Percentiles rank a stretch among this genome's conserved stretches.
These are phyloP conservation scores for Montipora capricornis DNA, from an alignment of 64 coral and sea anemone genomes.

Conservation along the genomic window DNA sequence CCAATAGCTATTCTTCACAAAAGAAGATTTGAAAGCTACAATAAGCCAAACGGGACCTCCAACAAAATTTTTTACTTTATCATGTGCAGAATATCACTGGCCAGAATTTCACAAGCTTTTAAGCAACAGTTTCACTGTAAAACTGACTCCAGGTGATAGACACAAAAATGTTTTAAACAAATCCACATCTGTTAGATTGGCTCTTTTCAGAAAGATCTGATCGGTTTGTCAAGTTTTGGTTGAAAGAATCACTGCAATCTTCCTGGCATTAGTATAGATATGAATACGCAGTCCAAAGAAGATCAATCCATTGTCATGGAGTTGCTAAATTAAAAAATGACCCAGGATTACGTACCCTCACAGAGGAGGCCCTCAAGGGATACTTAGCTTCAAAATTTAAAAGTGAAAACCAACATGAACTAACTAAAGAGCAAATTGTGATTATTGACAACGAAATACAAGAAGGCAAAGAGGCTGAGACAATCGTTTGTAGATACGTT, in stretches of 20 bases:
- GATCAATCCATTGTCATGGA: slow-evolving; percentile 57
- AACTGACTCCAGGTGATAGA: too few species aligned
- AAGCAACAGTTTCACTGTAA: too few species aligned
- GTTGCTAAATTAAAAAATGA: slow-evolving; percentile 37
- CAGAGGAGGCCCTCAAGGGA: slow-evolving; percentile 10
- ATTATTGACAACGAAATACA: neutral
- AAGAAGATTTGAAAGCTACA: too few species aligned
- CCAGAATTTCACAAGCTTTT: too few species aligned
- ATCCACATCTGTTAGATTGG: slow-evolving; percentile 60
- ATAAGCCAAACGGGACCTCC: too few species aligned
- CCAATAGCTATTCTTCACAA: too few species aligned
- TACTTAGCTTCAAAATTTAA: slow-evolving; percentile 21
- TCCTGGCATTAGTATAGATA: slow-evolving; percentile 59
- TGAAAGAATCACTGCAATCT: slow-evolving; percentile 22
- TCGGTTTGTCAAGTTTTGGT: slow-evolving; percentile 33
- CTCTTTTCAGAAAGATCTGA: slow-evolving; percentile 40
- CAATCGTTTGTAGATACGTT: slow-evolving; percentile 32
- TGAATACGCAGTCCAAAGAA: slow-evolving; percentile 47
- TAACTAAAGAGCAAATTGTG: neutral
- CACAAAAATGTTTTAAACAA: slow-evolving; percentile 22
- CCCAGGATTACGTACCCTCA: slow-evolving; percentile 32
- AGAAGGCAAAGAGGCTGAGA: slow-evolving; percentile 15
- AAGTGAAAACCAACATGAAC: neutral
- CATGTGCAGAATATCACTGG: too few species aligned
- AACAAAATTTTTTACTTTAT: too few species aligned